phyloP scores from a whole-genome alignment of 1,140 invertebrate genomes.

The Asobara japonica region DNA sequence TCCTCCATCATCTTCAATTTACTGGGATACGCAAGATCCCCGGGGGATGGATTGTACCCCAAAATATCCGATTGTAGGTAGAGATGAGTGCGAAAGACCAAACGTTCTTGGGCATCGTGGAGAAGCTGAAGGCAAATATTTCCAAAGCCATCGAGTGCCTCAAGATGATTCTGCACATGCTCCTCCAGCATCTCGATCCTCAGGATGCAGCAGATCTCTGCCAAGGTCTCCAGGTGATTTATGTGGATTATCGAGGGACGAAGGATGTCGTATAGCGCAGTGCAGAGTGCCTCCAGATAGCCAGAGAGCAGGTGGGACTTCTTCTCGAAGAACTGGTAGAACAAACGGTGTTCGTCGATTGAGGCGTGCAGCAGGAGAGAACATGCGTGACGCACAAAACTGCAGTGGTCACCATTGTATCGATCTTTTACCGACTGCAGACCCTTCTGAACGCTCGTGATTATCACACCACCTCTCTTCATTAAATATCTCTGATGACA shows the following conservation, averaged over 20 bases:
- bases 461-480: constrained; percentile 78
- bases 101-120: constrained; percentile 95
- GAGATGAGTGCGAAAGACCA: constrained; percentile 95
- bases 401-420: constrained; percentile 87
- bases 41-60: constrained; percentile 87
- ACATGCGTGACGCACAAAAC: constrained; percentile 86
- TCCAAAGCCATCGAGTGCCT: constrained; percentile 84
- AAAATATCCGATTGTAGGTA: constrained; percentile 93
- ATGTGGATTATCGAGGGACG: constrained; percentile 97
- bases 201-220: constrained; percentile 95
- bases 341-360: constrained; percentile 91
- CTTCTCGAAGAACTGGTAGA: constrained; percentile 86
- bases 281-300: constrained; percentile 87
- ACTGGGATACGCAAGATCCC: constrained; percentile 97
- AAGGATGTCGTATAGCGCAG: constrained; percentile 90
- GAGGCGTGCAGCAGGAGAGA: constrained; percentile 91
- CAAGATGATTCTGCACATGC: constrained; percentile 84
- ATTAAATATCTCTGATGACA: constrained; percentile 88
- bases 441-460: constrained; percentile 80
- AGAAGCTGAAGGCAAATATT: constrained; percentile 86
- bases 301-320: constrained; percentile 73
- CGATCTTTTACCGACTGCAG: constrained; percentile 67
- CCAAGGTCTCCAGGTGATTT: constrained; percentile 96
- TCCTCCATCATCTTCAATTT: constrained; percentile 97
- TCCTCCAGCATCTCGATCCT: constrained; percentile 95